Evolutionary conservation across 2,113 vertebrate genomes (phyloP), one percentile per base, ranked within the genome.

Genomic region (Cyanistes caeruleus): DNA sequence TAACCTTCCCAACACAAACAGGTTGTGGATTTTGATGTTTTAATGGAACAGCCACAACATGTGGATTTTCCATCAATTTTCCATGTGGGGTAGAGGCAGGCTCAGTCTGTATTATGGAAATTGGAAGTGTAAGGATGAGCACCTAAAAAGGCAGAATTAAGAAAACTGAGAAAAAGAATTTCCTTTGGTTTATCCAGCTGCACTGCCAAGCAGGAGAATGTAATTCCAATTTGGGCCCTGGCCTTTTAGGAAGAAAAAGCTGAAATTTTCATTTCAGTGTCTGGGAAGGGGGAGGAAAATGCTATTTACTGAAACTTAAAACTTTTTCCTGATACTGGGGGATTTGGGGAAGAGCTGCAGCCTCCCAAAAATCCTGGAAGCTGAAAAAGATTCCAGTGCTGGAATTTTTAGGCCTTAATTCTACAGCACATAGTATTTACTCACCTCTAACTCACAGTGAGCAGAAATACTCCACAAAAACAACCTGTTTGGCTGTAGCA

Each of bases 51-150:
- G 27, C 37, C 33, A 14, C 24, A 27, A 0, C 16, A 73, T 14
- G 28, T 27, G 35, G 28, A 6, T 51, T 88, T 70, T 27, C 49
- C 14, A 15, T 46, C 33, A 0, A 13, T 16, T 35, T 4, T 44
- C 39, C 37, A 28, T 0, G 3, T 5, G 31, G 55, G 31, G 12
- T 39, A 10, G 39, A 35, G 35, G 15, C 21, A 83, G 60, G 35
- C 14, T 51, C 33, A 41, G 25, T 9, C 7, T 49, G 0, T 5
- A 2, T 5, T n/a, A 4, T 3, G 33, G 35, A 35, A 52, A 58
- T 1, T 22, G 1, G 16, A 35, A 39, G 20, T 23, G 23, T n/a
- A 19, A 74, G 56, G 35, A 28, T 27, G 33, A 64, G 31, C 80
- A 39, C 30, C 12, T 51, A 14, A 31, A 60, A 52, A 10, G 4